Evolutionary conservation across 2,888 invertebrate species (phyloP).

Genomic region (Escarpia spicata): DNA sequence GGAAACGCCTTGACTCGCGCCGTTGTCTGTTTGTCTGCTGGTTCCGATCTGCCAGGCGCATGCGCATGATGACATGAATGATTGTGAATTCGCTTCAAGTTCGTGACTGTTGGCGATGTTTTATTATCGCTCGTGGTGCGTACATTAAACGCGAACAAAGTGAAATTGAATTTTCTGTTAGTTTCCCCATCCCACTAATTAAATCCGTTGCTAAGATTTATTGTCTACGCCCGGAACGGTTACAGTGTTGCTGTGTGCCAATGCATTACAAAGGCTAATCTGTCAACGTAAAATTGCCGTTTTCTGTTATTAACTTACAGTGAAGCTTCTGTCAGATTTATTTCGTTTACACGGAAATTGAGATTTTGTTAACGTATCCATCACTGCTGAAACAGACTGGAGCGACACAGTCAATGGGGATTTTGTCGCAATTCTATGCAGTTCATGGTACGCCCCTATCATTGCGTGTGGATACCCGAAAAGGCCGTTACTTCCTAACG

Average conservation of each 20-base stretch:
- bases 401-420: too few species aligned
- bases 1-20: background rate
- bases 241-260: background rate
- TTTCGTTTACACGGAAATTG: background rate
- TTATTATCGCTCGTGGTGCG: background rate
- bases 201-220: background rate
- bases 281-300: background rate
- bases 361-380: background rate
- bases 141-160: background rate
- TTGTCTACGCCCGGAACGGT: background rate
- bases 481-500: too few species aligned
- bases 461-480: too few species aligned
- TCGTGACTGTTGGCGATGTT: background rate
- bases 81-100: background rate
- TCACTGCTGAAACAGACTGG: background rate
- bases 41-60: background rate
- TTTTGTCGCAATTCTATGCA: too few species aligned
- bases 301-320: background rate
- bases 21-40: background rate
- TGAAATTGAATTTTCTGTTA: background rate
- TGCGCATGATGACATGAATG: background rate
- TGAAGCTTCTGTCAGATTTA: background rate
- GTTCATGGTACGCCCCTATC: too few species aligned
- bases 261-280: background rate
- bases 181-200: background rate